Evolutionary conservation across 2,113 vertebrate species (phyloP).

Genomic region (Marmota flaviventris): DNA sequence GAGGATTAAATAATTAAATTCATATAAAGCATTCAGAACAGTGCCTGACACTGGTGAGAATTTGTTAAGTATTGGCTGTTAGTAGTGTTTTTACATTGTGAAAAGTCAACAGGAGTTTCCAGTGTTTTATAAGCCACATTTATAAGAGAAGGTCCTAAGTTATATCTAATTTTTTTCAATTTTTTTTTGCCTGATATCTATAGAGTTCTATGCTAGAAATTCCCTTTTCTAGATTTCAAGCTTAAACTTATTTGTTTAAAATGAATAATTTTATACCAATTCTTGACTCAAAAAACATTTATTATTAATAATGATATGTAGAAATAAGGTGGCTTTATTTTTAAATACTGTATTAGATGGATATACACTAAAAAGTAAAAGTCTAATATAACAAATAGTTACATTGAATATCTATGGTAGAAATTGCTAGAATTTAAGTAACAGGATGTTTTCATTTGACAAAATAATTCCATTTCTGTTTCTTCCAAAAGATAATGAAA

Average conservation of each 20-base stretch:
- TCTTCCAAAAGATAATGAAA: background rate
- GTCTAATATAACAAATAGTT: background rate
- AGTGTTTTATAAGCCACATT: background rate
- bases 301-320: background rate
- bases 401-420: background rate
- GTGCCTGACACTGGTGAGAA: background rate
- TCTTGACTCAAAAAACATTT: background rate
- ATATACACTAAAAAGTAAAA: background rate
- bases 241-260: background rate
- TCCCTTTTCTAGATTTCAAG: background rate
- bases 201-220: background rate
- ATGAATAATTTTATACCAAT: background rate
- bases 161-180: background rate
- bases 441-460: background rate
- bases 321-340: background rate
- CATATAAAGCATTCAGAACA: background rate
- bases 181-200: background rate
- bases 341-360: background rate
- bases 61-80: background rate
- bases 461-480: background rate
- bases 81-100: background rate
- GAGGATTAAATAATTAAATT: background rate
- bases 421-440: background rate
- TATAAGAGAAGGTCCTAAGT: background rate
- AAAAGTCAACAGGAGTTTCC: background rate